These are phyloP conservation scores for Zhuqinia jingwanae DNA, from an alignment of 2,888 invertebrate species.

Conservation along the genomic window DNA sequence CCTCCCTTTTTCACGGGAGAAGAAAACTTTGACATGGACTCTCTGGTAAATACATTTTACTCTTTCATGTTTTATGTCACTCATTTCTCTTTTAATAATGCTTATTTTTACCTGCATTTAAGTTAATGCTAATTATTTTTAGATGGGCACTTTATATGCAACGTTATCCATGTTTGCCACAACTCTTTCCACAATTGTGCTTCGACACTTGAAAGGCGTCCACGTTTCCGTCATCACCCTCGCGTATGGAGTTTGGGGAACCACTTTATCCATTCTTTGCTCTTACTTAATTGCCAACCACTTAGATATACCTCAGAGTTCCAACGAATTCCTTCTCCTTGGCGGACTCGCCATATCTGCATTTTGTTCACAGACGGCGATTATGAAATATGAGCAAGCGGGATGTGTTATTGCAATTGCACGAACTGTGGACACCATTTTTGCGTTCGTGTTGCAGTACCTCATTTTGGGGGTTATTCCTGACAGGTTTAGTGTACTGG, in stretches of 20 bases:
- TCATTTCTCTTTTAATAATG: too few relatives aligned
- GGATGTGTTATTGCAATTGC: constrained; percentile 73
- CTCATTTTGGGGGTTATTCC: constrained; percentile 68
- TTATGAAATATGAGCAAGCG: constrained; percentile 75
- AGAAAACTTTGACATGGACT: constrained; percentile 71
- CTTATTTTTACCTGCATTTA: neutral
- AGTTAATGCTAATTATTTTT: neutral
- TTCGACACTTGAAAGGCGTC: constrained; percentile 70
- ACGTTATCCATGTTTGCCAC: constrained; percentile 63
- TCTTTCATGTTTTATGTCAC: too few relatives aligned
- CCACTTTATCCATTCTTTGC: constrained; percentile 35
- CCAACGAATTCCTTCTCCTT: constrained; percentile 26
- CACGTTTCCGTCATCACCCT: constrained; percentile 72
- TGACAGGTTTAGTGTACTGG: constrained; percentile 74
- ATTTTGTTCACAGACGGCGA: constrained; percentile 63
- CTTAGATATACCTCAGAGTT: constrained; percentile 70
- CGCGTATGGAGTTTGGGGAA: constrained; percentile 69
- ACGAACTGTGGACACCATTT: constrained; percentile 64
- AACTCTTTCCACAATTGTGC: constrained; percentile 67
- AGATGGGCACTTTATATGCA: constrained; percentile 71
- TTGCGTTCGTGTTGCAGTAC: constrained; percentile 76
- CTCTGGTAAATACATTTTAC: too few relatives aligned
- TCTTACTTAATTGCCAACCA: constrained; percentile 55
- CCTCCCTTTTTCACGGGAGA: constrained; percentile 77
- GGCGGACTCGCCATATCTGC: constrained; percentile 52